Base-by-base conservation (phyloP, 2,113 vertebrate genomes). In the Corydoras sp. region DNA sequence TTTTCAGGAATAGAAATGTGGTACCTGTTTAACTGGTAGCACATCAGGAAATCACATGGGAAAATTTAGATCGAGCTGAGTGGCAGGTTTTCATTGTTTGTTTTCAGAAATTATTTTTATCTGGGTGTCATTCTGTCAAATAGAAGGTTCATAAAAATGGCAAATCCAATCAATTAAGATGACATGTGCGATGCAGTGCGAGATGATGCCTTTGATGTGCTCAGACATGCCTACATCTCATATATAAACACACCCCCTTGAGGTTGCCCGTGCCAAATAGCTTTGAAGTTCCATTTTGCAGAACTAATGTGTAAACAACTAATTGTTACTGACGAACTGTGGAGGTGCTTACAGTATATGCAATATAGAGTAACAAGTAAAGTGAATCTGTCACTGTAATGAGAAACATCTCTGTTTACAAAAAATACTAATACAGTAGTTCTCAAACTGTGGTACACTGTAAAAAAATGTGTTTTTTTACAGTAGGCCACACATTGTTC, bases 181-280 rank as follows among this genome's bases (percentile, higher is more conserved):
- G 61, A 51, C 15, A 35, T 54, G 65, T 13, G 58, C 32, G 48
- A 63, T 64, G 62, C 5, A 50, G 62, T 55, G 58, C 67, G 72
- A 69, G 69, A 65, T 43, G 6, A 32, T 10, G 66, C 50, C 54
- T 54, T 72, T 68, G 31, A 75, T 66, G 59, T 12, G 59, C 60
- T 67, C 50, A 61, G 49, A 66, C 58, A 10, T 50, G 65, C 69
- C 58, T 35, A 10, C 11, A 58, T 66, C 59, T 76, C 68, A 68
- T 71, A 55, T 71, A 72, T 64, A 78, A 72, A 78, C 73, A 72
- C 30, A 62, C 48, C 35, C 35, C 35, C 35, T 43, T 35, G 32
- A 35, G 32, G 32, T 35, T 43, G 35, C 35, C 35, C 35, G 35
- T 43, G 35, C 35, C 35, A 43, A 43, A 43, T 43, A 43, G 35